Evolutionary conservation across 2,888 invertebrate genomes (phyloP).

Genomic region (Metopia argyrocephala): DNA sequence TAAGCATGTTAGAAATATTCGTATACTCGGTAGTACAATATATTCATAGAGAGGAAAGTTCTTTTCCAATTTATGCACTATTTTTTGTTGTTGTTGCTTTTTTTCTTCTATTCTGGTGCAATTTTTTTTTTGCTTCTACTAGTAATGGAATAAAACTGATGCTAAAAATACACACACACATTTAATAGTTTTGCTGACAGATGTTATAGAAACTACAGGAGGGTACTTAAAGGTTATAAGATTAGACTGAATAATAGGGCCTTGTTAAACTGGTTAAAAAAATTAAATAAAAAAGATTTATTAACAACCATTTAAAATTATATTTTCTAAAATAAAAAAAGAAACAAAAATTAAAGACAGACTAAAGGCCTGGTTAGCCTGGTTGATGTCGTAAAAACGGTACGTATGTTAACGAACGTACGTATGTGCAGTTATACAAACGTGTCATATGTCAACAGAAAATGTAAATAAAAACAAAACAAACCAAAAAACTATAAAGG

Average conservation of each 20-base stretch:
- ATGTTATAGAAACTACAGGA: conserved; percentile 48
- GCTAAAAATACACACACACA: conserved; percentile 56
- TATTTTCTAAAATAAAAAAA: no score
- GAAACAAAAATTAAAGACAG: no score
- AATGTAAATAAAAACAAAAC: no score
- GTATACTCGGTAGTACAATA: no score
- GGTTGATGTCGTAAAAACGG: no score
- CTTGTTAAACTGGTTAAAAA: not conserved
- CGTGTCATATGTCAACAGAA: no score
- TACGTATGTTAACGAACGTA: no score
- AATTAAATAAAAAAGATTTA: not conserved
- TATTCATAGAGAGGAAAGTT: conserved; percentile 58
- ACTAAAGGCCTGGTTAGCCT: no score
- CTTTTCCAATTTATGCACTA: conserved; percentile 49
- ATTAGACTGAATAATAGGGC: conserved; percentile 2
- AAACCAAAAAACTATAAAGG: no score
- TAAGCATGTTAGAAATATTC: conserved; percentile 58
- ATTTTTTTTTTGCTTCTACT: conserved; percentile 6
- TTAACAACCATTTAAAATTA: not conserved
- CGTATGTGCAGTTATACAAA: no score
- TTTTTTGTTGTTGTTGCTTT: not conserved
- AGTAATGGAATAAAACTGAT: conserved; percentile 18
- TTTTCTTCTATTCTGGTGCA: not conserved
- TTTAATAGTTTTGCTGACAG: conserved; percentile 60
- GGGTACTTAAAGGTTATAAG: not conserved